phyloP scores from a whole-genome alignment of 2,888 invertebrate genomes.

The Caenorhabditis virilis region DNA sequence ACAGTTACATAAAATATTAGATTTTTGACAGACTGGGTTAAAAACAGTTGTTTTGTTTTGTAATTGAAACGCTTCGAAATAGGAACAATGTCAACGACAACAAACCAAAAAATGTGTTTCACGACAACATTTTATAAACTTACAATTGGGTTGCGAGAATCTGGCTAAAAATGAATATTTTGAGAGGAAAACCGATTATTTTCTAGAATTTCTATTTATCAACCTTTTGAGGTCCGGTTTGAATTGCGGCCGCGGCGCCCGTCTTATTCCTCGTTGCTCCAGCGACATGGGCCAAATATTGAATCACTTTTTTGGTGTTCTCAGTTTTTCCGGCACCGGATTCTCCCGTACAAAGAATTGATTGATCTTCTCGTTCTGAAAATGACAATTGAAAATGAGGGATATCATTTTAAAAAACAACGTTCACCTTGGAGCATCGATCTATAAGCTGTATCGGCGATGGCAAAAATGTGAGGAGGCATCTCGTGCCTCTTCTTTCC shows the following conservation, averaged over 20 bases:
- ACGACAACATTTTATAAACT: too few relatives aligned
- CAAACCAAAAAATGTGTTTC: too few relatives aligned
- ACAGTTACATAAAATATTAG: too few relatives aligned
- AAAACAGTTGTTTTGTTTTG: too few relatives aligned
- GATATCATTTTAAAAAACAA: not conserved
- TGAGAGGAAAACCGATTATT: too few relatives aligned
- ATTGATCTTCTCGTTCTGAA: constrained; percentile 98
- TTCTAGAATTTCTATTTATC: not conserved
- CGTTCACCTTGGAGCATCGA: constrained; percentile 92
- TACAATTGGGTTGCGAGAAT: constrained; percentile 46
- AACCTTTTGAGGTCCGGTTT: constrained; percentile 27
- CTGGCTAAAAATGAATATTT: constrained; percentile 27
- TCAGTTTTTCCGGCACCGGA: constrained; percentile 99
- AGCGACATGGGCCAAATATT: constrained; percentile 98
- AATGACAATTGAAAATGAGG: constrained; percentile 23
- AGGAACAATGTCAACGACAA: constrained; percentile 17
- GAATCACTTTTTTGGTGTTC: constrained; percentile 99
- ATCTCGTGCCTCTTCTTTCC: constrained; percentile 82
- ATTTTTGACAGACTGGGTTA: too few relatives aligned
- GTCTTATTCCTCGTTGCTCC: constrained; percentile 76
- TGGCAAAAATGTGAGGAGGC: constrained; percentile 98
- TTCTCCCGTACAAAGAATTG: constrained; percentile 98
- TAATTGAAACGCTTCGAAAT: constrained; percentile 3
- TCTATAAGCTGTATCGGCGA: constrained; percentile 97
- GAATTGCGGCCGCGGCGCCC: constrained; percentile 5